Evolutionary conservation across 2,797 vertebrate genomes (phyloP).

Genomic region (Gadopsis marmoratus): DNA sequence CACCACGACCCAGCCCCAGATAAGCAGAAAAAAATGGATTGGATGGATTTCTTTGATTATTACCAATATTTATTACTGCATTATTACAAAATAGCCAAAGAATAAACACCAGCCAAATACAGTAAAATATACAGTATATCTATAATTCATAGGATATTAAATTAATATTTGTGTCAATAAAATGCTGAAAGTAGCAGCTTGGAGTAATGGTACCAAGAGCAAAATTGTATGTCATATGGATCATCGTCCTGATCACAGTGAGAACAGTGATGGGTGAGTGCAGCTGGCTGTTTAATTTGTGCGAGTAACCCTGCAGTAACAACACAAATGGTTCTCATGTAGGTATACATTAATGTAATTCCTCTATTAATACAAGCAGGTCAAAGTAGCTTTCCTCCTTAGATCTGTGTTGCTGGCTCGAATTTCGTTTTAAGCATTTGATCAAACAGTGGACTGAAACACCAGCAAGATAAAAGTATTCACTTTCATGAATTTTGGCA

Average conservation of each 20-base stretch:
- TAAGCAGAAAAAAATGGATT: too few species aligned
- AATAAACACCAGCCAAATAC: too few species aligned
- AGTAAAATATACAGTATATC: too few species aligned
- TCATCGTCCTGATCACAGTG: neutral
- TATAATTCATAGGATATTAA: neutral
- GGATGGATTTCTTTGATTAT: neutral
- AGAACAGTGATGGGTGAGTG: neutral
- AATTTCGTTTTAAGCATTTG: constrained; percentile 4
- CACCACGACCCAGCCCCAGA: too few species aligned
- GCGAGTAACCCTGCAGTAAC: neutral
- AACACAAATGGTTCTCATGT: constrained; percentile 5
- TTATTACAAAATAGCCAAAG: neutral
- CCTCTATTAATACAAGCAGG: neutral
- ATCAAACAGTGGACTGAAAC: constrained; percentile 6
- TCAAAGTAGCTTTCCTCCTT: neutral
- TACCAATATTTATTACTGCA: neutral
- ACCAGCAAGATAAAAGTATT: neutral
- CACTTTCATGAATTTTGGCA: neutral
- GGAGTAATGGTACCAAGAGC: neutral
- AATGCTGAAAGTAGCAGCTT: neutral
- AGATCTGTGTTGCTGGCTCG: neutral
- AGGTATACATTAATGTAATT: neutral
- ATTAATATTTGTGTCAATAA: neutral
- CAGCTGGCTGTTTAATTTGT: neutral
- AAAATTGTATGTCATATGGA: too few species aligned